Conservation (phyloP, 2,113 vertebrate species). For the Neodon shergylaensis region DNA sequence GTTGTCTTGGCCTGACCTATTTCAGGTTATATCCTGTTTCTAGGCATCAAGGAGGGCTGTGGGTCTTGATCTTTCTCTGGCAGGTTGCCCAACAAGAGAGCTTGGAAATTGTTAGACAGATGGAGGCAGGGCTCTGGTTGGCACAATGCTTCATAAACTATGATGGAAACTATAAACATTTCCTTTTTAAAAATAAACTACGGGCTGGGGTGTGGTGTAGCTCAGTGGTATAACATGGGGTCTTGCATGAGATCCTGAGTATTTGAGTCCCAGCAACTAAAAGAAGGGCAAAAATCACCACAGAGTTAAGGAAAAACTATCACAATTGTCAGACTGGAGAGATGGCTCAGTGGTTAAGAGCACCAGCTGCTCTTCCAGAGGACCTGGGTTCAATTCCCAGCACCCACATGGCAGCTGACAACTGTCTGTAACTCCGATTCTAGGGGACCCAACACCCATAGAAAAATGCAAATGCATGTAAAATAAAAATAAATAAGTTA, state of each 20-base stretch:
- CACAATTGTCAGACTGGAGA: neutral
- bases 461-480: neutral
- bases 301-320: neutral
- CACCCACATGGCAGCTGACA: neutral
- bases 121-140: neutral
- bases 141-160: neutral
- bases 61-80: neutral
- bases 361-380: neutral
- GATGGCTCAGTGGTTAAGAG: neutral
- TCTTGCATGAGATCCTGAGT: no score
- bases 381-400: neutral
- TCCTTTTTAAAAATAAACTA: neutral
- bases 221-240: neutral
- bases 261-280: neutral
- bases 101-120: neutral
- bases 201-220: neutral
- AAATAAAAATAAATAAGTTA: neutral
- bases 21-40: neutral
- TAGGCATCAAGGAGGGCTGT: neutral
- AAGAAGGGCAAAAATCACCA: neutral
- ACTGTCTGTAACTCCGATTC: neutral
- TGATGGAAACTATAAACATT: constrained; percentile 7
- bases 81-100: neutral
- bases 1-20: neutral
- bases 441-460: neutral